Base-by-base conservation (phyloP, 2,888 invertebrate genomes). In the Sinhomidia bicolor region DNA sequence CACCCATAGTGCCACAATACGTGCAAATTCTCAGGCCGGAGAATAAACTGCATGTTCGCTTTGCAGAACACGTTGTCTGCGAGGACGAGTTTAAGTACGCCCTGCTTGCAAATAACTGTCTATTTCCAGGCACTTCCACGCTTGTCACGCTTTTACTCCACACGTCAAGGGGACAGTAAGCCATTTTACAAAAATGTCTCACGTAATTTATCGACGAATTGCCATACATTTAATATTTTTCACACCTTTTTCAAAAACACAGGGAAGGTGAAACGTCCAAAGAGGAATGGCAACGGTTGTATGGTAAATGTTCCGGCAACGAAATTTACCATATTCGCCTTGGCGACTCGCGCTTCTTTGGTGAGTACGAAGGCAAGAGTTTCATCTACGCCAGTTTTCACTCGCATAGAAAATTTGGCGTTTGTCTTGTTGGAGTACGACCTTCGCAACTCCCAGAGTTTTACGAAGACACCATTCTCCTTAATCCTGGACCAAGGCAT, bases 361-460 rank as follows among this genome's bases (percentile, higher is more conserved):
- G 99, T 32, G 99, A 99, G 94, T 99, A 99, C 94, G 98, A 99
- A 94, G 99, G 99, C 82, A 99, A 99, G 94, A 98, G 98, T 94
- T 99, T 99, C 94, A 99, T 99, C n/a, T 99, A 99, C 94, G 99
- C 99, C 91, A 98, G 98, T 93, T 99, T 99, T 94, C 99, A 99
- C 95, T 99, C 99, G 82, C 99, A 99, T 94, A 96, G 99, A 94
- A 99, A 99, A 97, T 98, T 95, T 93, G 94, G 92, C 7, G 82
- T 89, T 14, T 91, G 91, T 44, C 94, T 99, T 93, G 98, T 99
- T 7, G 99, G 99, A 23, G 98, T 99, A 17, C 96, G 99, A 85
- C 97, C 98, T 65, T 96, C 97, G 0, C 98, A 98, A 94, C 95
- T 98, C 90, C 97, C 97, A 0, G 98, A 98, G 94, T 98, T 98